Conservation (phyloP, 2,888 invertebrate species). For the Caenorhabditis doughertyi region DNA sequence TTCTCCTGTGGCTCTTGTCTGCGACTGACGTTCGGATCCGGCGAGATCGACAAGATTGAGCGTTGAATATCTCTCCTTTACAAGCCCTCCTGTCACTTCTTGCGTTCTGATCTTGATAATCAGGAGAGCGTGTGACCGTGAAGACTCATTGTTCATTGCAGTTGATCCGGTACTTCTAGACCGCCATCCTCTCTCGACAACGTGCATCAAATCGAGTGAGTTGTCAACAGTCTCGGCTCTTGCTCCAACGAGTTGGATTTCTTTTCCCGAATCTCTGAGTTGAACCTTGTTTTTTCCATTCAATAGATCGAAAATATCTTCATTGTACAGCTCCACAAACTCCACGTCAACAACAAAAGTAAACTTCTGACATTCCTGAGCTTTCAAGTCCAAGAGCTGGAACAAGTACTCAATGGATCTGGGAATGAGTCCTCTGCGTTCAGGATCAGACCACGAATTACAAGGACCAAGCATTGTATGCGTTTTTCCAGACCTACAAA, state of each 20-base stretch:
- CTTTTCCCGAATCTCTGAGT: slow-evolving; percentile 54
- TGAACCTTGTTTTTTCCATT: slow-evolving; percentile 69
- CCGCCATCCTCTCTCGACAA: slow-evolving; percentile 81
- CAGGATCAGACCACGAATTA: slow-evolving; percentile 76
- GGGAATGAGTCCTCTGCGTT: slow-evolving; percentile 83
- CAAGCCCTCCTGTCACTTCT: slow-evolving; percentile 80
- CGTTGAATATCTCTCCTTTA: slow-evolving; percentile 82
- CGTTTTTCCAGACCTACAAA: slow-evolving; percentile 83
- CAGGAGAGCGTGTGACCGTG: slow-evolving; percentile 84
- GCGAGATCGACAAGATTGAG: slow-evolving; percentile 84
- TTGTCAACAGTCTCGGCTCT: slow-evolving; percentile 32
- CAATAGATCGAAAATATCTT: slow-evolving; percentile 83
- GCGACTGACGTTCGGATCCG: slow-evolving; percentile 84
- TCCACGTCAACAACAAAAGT: slow-evolving; percentile 83
- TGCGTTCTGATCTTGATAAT: slow-evolving; percentile 82
- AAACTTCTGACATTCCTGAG: slow-evolving; percentile 83
- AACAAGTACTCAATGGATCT: slow-evolving; percentile 83
- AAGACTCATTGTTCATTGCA: slow-evolving; percentile 84
- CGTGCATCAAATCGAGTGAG: slow-evolving; percentile 51
- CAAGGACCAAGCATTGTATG: slow-evolving; percentile 84
- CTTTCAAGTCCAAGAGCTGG: slow-evolving; percentile 80
- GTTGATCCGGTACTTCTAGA: slow-evolving; percentile 83
- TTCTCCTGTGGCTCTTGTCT: slow-evolving; percentile 83
- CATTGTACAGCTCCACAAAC: slow-evolving; percentile 84
- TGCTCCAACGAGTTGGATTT: slow-evolving; percentile 36